A percentile compares a stretch with the other conserved stretches of the same genome.
These are phyloP conservation scores for Tapirus terrestris DNA, from an alignment of 2,113 vertebrate species.

Conservation along the genomic window DNA sequence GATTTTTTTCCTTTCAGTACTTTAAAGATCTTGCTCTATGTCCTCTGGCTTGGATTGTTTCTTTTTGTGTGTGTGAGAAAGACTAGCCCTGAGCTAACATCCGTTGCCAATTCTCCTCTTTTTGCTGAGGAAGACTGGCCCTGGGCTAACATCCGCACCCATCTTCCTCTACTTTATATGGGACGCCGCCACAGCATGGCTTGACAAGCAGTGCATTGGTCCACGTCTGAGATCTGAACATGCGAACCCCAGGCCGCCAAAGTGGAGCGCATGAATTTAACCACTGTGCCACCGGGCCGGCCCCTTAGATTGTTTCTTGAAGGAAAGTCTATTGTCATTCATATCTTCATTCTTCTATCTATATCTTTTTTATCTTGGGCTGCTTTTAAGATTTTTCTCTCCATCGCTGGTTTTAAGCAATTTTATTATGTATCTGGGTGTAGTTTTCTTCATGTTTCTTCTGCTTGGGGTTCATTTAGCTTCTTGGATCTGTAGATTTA, in stretches of 20 bases:
- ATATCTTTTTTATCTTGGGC: not conserved
- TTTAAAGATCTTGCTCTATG: not conserved
- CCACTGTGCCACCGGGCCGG: too few species aligned
- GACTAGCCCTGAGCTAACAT: too few species aligned
- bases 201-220: too few species aligned
- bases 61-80: too few species aligned
- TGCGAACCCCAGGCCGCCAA: too few species aligned
- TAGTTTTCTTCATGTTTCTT: not conserved
- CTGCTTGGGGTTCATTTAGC: not conserved
- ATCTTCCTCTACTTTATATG: too few species aligned
- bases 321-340: not conserved
- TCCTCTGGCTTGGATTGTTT: not conserved
- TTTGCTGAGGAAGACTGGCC: too few species aligned
- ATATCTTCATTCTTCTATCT: not conserved
- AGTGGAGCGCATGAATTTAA: too few species aligned
- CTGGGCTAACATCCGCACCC: too few species aligned
- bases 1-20: not conserved
- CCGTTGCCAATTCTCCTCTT: too few species aligned
- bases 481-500: not conserved
- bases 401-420: not conserved
- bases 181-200: too few species aligned
- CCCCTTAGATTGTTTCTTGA: not conserved
- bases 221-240: too few species aligned
- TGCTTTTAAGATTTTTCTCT: slow-evolving; percentile 32
- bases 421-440: not conserved